Percentiles rank a stretch among this genome's conserved stretches.
Conservation (phyloP, 2,113 vertebrate species). For the Cairina moschata region DNA sequence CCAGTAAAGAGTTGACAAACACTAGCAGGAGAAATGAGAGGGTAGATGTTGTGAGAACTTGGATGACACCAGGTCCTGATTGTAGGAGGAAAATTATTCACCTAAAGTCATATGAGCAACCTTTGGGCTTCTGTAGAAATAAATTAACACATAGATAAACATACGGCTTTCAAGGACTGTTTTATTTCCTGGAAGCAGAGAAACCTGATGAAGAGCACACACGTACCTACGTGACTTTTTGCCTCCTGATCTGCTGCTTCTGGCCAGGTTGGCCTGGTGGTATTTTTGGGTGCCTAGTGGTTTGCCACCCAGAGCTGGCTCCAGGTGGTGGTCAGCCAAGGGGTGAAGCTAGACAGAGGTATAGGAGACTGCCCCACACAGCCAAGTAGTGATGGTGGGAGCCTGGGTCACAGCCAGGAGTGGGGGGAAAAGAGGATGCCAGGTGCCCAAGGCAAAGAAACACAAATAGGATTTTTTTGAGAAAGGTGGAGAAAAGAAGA, state of each 20-base stretch:
- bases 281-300: background rate
- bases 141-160: background rate
- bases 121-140: background rate
- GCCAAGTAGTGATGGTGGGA: background rate
- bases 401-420: background rate
- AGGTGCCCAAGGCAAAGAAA: rapidly evolving
- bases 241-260: background rate
- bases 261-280: background rate
- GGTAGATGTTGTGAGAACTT: background rate
- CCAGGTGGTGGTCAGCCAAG: background rate
- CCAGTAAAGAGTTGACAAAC: rapidly evolving
- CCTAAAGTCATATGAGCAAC: rapidly evolving
- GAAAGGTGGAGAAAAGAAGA: background rate
- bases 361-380: background rate
- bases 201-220: background rate
- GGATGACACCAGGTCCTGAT: rapidly evolving
- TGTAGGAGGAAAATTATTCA: background rate
- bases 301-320: background rate
- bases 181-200: background rate
- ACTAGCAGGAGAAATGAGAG: background rate
- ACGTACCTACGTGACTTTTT: background rate
- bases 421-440: background rate
- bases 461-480: rapidly evolving
- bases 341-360: background rate
- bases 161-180: background rate